Conservation (phyloP, 2,888 invertebrate genomes). For the Drosophila dives region DNA sequence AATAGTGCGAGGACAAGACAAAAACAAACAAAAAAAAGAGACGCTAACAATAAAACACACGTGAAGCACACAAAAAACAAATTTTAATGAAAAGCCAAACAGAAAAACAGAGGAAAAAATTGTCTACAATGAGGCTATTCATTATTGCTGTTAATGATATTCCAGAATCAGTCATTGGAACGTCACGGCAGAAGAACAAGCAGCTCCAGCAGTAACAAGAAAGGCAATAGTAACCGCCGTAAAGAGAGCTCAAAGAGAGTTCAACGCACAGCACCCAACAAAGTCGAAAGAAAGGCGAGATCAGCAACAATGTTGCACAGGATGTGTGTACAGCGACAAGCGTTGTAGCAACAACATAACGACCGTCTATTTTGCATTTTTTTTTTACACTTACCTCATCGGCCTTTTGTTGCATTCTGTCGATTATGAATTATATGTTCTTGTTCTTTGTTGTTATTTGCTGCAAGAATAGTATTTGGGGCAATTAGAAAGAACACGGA, state of each 20-base stretch:
- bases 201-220: slow-evolving; percentile 19
- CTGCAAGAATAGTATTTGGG: slow-evolving; percentile 45
- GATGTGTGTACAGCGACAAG: slow-evolving; percentile 33
- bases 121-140: slow-evolving; percentile 54
- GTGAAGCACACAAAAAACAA: slow-evolving; percentile 30
- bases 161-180: slow-evolving; percentile 73
- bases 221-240: slow-evolving; percentile 3
- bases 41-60: slow-evolving; percentile 31
- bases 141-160: slow-evolving; percentile 50
- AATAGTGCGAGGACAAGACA: slow-evolving; percentile 57
- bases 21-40: slow-evolving; percentile 16
- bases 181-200: slow-evolving; percentile 72
- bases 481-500: slow-evolving; percentile 44
- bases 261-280: slow-evolving; percentile 37
- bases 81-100: slow-evolving; percentile 73
- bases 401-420: slow-evolving; percentile 69
- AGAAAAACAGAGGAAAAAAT: slow-evolving; percentile 19
- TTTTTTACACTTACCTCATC: slow-evolving; percentile 63
- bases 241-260: slow-evolving; percentile 36
- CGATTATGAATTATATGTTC: slow-evolving; percentile 10
- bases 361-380: slow-evolving; percentile 3
- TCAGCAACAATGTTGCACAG: slow-evolving; percentile 45
- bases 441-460: slow-evolving; percentile 12
- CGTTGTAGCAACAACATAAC: slow-evolving; percentile 25
- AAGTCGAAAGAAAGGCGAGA: slow-evolving; percentile 29